Percentiles rank a stretch among this genome's conserved stretches.
phyloP scores from a whole-genome alignment of 2,113 vertebrate genomes.

The Colossoma macropomum region DNA sequence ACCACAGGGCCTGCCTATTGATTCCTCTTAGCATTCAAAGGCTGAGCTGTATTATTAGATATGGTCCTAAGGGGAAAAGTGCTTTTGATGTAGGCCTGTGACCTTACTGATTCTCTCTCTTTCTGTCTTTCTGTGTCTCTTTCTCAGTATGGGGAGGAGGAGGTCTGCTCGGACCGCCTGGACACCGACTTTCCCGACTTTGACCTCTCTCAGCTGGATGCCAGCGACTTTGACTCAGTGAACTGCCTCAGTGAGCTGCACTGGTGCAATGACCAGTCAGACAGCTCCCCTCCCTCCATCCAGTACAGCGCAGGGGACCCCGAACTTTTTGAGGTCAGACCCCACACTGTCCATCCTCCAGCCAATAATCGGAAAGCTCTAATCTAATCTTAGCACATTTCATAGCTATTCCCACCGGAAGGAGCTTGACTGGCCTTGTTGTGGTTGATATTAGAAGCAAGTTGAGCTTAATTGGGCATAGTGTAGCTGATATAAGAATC shows the following conservation, averaged over 20 bases:
- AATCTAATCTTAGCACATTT: not conserved
- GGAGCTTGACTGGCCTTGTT: not conserved
- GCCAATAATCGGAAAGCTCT: slow-evolving; percentile 3
- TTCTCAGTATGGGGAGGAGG: slow-evolving; percentile 85
- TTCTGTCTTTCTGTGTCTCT: slow-evolving; percentile 51
- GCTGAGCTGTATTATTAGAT: slow-evolving; percentile 51
- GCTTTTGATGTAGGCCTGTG: slow-evolving; percentile 55
- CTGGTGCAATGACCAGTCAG: slow-evolving; percentile 88
- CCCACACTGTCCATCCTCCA: not conserved
- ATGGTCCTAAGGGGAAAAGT: slow-evolving; percentile 49
- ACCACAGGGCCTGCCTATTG: slow-evolving; percentile 37
- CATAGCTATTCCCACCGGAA: slow-evolving; percentile 21
- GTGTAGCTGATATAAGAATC: not conserved
- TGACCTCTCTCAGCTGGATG: slow-evolving; percentile 95
- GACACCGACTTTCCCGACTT: slow-evolving; percentile 95
- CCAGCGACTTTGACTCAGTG: slow-evolving; percentile 91
- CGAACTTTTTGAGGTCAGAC: slow-evolving; percentile 91
- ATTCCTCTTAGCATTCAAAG: slow-evolving; percentile 22
- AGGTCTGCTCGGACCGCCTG: slow-evolving; percentile 89
- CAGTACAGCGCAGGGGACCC: slow-evolving; percentile 87
- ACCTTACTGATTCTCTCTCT: slow-evolving; percentile 30
- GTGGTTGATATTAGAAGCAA: not conserved
- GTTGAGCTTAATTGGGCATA: not conserved
- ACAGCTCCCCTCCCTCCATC: slow-evolving; percentile 81
- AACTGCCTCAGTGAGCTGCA: slow-evolving; percentile 91